Percentiles rank a stretch among this genome's conserved stretches.
Evolutionary conservation across 1,140 invertebrate genomes (phyloP).

Genomic region (Tetramorium alpestre): DNA sequence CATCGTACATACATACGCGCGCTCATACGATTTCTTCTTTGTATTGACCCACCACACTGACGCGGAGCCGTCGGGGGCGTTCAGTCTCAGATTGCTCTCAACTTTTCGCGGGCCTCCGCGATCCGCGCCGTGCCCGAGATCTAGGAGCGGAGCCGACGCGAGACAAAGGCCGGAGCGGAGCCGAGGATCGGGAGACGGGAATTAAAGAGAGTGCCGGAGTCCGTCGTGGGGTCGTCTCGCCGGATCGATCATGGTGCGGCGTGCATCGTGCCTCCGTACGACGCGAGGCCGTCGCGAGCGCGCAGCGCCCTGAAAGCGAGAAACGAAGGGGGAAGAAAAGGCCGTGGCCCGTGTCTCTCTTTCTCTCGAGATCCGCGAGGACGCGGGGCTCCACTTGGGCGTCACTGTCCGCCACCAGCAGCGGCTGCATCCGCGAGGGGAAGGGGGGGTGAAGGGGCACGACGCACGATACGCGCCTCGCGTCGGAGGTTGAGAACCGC

Average conservation of each 20-base stretch:
- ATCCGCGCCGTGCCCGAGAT: background rate
- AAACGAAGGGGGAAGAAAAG: background rate
- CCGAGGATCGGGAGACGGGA: background rate
- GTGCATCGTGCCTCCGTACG: background rate
- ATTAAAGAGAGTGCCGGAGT: slow-evolving; percentile 9
- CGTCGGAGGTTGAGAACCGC: slow-evolving; percentile 70
- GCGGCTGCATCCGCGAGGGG: slow-evolving; percentile 2
- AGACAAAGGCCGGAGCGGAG: slow-evolving; percentile 61
- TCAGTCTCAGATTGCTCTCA: slow-evolving; percentile 71
- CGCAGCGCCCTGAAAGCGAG: background rate
- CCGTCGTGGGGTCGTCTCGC: background rate
- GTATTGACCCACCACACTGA: slow-evolving; percentile 64
- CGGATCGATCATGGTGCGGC: slow-evolving; percentile 24
- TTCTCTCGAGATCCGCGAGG: background rate
- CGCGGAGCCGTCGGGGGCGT: background rate
- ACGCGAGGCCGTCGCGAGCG: background rate
- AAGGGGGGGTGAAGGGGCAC: slow-evolving; percentile 35
- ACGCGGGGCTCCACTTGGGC: slow-evolving; percentile 44
- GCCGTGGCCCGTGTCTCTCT: too few relatives aligned
- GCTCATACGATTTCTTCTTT: slow-evolving; percentile 32
- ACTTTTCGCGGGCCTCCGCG: slow-evolving; percentile 32
- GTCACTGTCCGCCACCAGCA: slow-evolving; percentile 53
- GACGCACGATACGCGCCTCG: slow-evolving; percentile 38
- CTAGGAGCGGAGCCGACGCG: background rate
- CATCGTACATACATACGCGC: background rate